Conservation (phyloP, 2,888 invertebrate species). For the Drosophila paramelanica region DNA sequence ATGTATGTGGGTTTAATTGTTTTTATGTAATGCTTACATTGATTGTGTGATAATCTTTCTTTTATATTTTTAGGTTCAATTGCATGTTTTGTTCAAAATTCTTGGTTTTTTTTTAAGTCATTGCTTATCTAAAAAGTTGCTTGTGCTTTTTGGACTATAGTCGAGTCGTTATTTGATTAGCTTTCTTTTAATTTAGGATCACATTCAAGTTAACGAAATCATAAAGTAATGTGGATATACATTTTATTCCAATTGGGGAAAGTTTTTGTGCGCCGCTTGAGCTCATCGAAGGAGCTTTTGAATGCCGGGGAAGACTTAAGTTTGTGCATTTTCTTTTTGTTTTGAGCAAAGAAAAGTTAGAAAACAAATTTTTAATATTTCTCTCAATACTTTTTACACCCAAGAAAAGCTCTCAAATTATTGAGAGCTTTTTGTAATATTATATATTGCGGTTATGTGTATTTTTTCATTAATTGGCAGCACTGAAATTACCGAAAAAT, state of each 20-base stretch:
- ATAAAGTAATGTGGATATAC: conserved; percentile 29
- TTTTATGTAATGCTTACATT: conserved; percentile 31
- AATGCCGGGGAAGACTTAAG: conserved; percentile 43
- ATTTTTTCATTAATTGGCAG: conserved; percentile 26
- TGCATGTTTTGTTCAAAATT: neutral
- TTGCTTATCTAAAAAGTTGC: conserved; percentile 49
- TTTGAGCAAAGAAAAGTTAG: conserved; percentile 38
- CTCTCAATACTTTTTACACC: too few species aligned
- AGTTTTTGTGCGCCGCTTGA: conserved; percentile 7
- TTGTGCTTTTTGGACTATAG: conserved; percentile 40
- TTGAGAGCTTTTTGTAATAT: neutral
- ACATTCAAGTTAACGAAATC: conserved; percentile 63
- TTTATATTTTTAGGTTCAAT: neutral
- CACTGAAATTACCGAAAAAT: conserved; percentile 18
- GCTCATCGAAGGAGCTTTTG: neutral
- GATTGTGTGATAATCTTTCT: conserved; percentile 57
- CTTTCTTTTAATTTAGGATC: conserved; percentile 47
- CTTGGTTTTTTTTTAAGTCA: neutral
- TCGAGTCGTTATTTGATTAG: conserved; percentile 10
- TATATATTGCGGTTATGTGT: neutral
- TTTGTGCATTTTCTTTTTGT: conserved; percentile 22
- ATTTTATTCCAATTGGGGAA: conserved; percentile 7
- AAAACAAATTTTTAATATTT: neutral
- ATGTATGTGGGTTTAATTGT: neutral
- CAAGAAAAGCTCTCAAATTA: neutral